These are phyloP conservation scores for Huso huso DNA, from an alignment of 2,797 vertebrate genomes.

Conservation along the genomic window DNA sequence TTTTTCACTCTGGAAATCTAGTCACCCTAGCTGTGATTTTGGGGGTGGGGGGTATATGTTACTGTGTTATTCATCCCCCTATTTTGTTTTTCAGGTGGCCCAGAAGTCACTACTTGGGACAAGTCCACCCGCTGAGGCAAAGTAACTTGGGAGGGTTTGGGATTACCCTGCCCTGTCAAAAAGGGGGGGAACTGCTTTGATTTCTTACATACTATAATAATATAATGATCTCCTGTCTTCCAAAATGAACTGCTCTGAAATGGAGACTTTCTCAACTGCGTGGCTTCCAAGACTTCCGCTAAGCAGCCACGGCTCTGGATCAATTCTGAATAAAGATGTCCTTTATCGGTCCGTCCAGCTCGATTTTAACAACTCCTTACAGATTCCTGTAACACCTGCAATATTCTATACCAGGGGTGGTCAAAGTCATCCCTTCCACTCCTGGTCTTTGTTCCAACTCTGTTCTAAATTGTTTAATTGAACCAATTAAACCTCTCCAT, in stretches of 20 bases:
- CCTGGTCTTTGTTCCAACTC: too few species aligned
- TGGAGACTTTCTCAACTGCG: background rate
- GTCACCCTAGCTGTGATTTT: too few species aligned
- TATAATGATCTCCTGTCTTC: too few species aligned
- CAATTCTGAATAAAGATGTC: background rate
- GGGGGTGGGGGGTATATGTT: too few species aligned
- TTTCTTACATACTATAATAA: too few species aligned
- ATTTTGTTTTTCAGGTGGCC: conserved; percentile 45
- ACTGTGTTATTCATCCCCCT: background rate
- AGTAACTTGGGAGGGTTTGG: conserved; percentile 2
- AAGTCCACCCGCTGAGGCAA: conserved; percentile 35
- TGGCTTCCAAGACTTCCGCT: background rate
- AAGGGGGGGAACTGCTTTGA: too few species aligned
- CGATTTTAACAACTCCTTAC: background rate
- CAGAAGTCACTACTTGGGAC: conserved; percentile 63
- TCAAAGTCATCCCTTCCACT: too few species aligned
- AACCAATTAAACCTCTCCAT: too few species aligned
- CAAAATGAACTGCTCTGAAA: too few species aligned
- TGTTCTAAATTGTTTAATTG: too few species aligned
- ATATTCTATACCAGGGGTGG: background rate
- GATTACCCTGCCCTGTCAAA: too few species aligned
- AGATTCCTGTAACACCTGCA: background rate
- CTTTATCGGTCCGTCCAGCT: background rate
- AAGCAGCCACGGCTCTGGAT: background rate
- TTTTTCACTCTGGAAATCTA: too few species aligned